Conservation (phyloP, 2,888 invertebrate species). For the Drosophila meridiana region DNA sequence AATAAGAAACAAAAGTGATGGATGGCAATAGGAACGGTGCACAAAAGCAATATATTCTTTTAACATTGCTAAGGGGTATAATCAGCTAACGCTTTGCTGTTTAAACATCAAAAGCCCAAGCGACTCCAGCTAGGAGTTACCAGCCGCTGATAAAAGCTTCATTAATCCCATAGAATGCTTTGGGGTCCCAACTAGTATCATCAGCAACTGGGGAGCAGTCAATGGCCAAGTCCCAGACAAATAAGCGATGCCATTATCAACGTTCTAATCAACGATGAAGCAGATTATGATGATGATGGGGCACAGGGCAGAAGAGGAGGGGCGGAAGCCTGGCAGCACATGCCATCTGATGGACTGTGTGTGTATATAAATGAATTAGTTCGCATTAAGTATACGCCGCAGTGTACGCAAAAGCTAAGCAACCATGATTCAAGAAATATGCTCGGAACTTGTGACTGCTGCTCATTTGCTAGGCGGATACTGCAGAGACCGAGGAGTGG, state of each 20-base stretch:
- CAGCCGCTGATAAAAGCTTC: constrained; percentile 51
- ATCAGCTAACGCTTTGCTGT: background rate
- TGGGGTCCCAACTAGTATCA: constrained; percentile 50
- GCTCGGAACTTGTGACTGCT: constrained; percentile 34
- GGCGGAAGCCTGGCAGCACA: constrained; percentile 14
- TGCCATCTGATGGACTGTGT: constrained; percentile 35
- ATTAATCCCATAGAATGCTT: constrained; percentile 63
- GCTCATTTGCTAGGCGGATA: constrained; percentile 33
- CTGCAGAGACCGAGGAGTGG: background rate
- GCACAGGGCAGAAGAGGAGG: constrained; percentile 27
- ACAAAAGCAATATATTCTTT: background rate
- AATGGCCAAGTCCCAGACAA: constrained; percentile 32
- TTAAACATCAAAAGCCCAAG: constrained; percentile 4
- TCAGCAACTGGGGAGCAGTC: constrained; percentile 38
- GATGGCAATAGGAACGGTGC: background rate
- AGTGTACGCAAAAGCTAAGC: constrained; percentile 47
- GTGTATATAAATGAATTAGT: constrained; percentile 74
- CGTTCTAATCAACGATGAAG: constrained; percentile 54
- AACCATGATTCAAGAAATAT: constrained; percentile 69
- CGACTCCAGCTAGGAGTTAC: background rate
- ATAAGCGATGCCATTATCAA: constrained; percentile 52
- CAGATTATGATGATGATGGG: constrained; percentile 44
- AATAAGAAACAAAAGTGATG: too few relatives aligned
- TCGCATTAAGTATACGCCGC: constrained; percentile 75
- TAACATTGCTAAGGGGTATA: background rate